phyloP scores from a whole-genome alignment of 2,113 vertebrate species.

The western clawed frog (Xenopus tropicalis) region DNA sequence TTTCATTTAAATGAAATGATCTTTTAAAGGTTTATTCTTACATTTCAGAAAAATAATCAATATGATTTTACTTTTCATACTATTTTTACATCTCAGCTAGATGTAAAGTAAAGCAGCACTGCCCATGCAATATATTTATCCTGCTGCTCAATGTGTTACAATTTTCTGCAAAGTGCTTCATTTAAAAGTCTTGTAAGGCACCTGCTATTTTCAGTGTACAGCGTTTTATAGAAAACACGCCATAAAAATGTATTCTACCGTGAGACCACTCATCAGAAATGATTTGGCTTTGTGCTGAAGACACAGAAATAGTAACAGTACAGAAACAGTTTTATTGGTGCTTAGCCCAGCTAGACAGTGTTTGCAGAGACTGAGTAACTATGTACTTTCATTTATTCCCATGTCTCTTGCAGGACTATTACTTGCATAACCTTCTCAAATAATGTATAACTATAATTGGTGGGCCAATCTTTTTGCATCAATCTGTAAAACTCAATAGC shows the following conservation, averaged over 20 bases:
- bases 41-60: no score
- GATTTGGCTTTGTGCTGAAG: constrained; percentile 6
- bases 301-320: constrained; percentile 3
- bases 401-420: not conserved
- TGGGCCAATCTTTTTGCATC: no score
- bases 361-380: not conserved
- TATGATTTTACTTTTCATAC: no score
- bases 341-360: no score
- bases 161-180: not conserved
- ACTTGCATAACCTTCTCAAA: not conserved
- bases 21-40: no score
- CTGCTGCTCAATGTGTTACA: not conserved
- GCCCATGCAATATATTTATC: not conserved
- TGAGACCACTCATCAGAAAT: not conserved
- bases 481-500: no score
- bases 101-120: not conserved
- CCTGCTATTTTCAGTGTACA: not conserved
- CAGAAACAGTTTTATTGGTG: not conserved
- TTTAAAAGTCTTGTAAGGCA: not conserved
- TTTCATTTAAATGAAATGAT: no score
- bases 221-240: not conserved
- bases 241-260: not conserved
- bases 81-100: no score
- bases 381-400: constrained; percentile 1
- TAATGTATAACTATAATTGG: no score